Evolutionary conservation across 2,888 invertebrate genomes (phyloP).

Genomic region (Meganola albula): DNA sequence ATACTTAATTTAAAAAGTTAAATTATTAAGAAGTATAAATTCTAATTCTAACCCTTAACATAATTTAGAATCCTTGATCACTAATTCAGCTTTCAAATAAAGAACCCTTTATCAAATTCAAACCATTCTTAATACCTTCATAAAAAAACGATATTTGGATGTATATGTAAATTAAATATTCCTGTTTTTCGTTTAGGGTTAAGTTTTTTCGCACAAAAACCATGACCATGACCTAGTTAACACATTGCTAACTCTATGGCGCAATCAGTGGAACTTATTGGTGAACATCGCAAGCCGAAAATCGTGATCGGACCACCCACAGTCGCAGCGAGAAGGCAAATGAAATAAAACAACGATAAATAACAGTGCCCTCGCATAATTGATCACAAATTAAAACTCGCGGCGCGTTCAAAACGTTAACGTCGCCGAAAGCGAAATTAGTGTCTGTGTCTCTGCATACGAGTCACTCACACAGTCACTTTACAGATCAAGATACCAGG

Average conservation of each 20-base stretch:
- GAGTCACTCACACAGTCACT: slow-evolving; percentile 35
- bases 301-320: slow-evolving; percentile 77
- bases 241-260: slow-evolving; percentile 51
- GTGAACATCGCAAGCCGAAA: slow-evolving; percentile 60
- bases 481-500: neutral
- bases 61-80: too few relatives aligned
- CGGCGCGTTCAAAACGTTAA: slow-evolving; percentile 71
- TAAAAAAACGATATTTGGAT: too few relatives aligned
- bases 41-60: too few relatives aligned
- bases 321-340: slow-evolving; percentile 68
- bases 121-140: too few relatives aligned
- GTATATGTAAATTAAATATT: too few relatives aligned
- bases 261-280: slow-evolving; percentile 70
- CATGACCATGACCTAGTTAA: slow-evolving; percentile 20
- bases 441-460: slow-evolving; percentile 47
- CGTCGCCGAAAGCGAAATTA: slow-evolving; percentile 71
- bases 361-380: slow-evolving; percentile 75
- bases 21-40: too few relatives aligned
- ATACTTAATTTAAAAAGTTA: too few relatives aligned
- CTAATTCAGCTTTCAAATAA: too few relatives aligned
- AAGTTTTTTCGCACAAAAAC: too few relatives aligned
- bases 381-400: slow-evolving; percentile 78
- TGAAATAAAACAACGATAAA: slow-evolving; percentile 76
- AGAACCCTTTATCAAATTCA: too few relatives aligned
- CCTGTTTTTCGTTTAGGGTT: too few relatives aligned